Base-by-base conservation (phyloP, 2,888 invertebrate genomes). In the Meiosimyza decipiens region DNA sequence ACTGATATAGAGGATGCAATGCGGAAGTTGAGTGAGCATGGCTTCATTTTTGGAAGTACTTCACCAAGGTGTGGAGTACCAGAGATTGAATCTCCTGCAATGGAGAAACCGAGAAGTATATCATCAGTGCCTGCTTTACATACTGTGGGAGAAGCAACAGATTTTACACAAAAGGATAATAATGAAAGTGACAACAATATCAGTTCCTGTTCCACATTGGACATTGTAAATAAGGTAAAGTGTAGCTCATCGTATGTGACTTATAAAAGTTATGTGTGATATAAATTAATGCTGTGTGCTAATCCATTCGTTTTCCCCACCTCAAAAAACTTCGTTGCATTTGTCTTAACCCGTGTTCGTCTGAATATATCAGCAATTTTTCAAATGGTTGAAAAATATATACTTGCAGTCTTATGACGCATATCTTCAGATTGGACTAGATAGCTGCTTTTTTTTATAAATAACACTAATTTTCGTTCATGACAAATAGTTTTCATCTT, bases 141-240 rank as follows among this genome's bases (percentile, higher is more conserved):
- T n/a, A 69, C 72, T 49, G 81, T 80, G 28, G 71, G 79, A 49
- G 84, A 84, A 51, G 83, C 83, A 1, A 82, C 82, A 7, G 84
- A 84, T 72, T 81, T 82, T 60, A 82, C 82, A 1, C 85, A 84
- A 70, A 84, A 84, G 18, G 86, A 85, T 69, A 85, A 82, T 47
- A 85, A 83, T 6, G 86, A 86, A 71, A 85, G 86, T 72, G 86
- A 86, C 77, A 86, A 86, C 76, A 86, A 86, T 74, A 86, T 86
- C 47, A 86, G 86, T 79, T 86, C 86, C 74, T 86, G 86, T 76
- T 86, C 86, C 59, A 86, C 86, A 47, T 75, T 86, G 76, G 86
- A 86, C 74, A 86, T 86, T 77, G 85, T 85, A 78, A 85, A 86
- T 77, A 86, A 86, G 84, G 86, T 86, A 78, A 82, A 82, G 47